Base-by-base conservation (phyloP, 2,797 vertebrate species). In the Chelidonichthys spinosus region DNA sequence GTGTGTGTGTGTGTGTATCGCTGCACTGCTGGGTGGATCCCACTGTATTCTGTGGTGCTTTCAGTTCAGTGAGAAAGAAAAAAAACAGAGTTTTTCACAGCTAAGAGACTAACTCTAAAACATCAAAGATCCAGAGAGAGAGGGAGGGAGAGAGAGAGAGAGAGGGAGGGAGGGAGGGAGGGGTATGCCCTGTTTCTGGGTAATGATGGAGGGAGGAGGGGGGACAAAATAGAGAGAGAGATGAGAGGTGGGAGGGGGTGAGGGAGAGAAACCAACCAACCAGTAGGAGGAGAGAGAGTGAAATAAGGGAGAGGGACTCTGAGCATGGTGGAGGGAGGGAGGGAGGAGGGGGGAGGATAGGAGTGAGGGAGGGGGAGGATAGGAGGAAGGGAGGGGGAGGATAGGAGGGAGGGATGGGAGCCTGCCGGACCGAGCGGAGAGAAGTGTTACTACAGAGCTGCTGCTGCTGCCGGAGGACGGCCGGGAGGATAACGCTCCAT, bases 391-490 rank as follows among this genome's bases (percentile, higher is more conserved):
- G 40, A 86, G 91, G 11, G 81, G 72, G 82, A 83, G 73, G 86
- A 63, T 68, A 65, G 88, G 82, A 87, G 85, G 1, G 75, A 89
- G 84, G 85, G 89, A 89, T 88, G 89, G 84, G 83, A 87, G 91
- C 79, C 79, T 74, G 90, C 87, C 66, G 87, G 85, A 88, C 84
- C 42, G 62, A 92, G 83, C 76, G 75, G 91, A 91, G 55, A 89
- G 90, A 93, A 94, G 94, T 94, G 93, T 94, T 95, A 95, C 94
- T 93, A 94, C 90, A 91, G 91, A 86, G 84, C 88, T 90, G 88
- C 88, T 85, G 82, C 92, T 89, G 87, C 92, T 90, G 87, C 81
- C 76, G 82, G 90, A 93, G 84, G 92, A 83, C 82, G 66, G 81
- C 85, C 81, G 75, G 84, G 77, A 87, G 90, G 91, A 93, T 89